These are phyloP conservation scores for Sphaerophoria rueppellii DNA, from an alignment of 2,888 invertebrate genomes.

Conservation along the genomic window DNA sequence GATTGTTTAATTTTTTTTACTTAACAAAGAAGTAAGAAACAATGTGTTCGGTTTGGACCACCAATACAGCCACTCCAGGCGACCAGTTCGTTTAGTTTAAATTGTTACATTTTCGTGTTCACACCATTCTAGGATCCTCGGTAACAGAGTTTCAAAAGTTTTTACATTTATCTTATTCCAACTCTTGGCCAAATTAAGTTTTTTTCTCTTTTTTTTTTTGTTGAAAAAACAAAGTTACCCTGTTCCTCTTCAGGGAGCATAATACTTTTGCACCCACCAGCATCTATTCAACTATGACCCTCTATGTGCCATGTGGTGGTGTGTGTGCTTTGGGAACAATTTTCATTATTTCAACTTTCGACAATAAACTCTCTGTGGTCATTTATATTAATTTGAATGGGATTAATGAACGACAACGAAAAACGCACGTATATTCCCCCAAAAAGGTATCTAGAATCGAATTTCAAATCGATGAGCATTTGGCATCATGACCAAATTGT, in stretches of 20 bases:
- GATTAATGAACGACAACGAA: conserved; percentile 27
- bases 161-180: conserved; percentile 36
- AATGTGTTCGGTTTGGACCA: background rate
- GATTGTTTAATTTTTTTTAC: too few species aligned
- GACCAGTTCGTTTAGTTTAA: conserved; percentile 16
- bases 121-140: background rate
- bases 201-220: background rate
- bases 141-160: conserved; percentile 28
- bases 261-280: background rate
- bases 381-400: conserved; percentile 39
- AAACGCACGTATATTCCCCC: conserved; percentile 13
- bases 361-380: conserved; percentile 23
- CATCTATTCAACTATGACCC: background rate
- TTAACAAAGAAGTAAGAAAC: too few species aligned
- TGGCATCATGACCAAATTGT: conserved; percentile 3
- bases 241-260: background rate
- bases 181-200: conserved; percentile 19
- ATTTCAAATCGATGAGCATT: too few species aligned
- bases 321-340: background rate
- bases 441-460: too few species aligned
- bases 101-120: background rate
- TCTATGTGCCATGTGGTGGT: background rate
- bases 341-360: conserved; percentile 30
- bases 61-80: background rate
- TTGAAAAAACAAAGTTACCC: conserved; percentile 30